Evolutionary conservation across 2,797 vertebrate genomes (phyloP), one percentile per base, ranked within the genome.

Genomic region (Hapalemur alaotrensis): DNA sequence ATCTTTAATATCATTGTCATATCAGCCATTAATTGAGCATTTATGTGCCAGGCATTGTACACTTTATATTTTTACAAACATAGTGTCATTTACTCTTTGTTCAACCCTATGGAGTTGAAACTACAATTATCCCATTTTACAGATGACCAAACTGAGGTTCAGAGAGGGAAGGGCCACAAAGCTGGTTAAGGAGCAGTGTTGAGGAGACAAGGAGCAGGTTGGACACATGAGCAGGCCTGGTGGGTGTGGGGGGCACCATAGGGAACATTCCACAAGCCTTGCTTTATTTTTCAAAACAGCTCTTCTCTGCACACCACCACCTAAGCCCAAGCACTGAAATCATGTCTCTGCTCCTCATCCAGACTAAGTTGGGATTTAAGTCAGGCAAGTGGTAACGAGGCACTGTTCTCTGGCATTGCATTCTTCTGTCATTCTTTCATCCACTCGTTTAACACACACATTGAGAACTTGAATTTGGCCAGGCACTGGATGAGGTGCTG

Each of bases 71-170:
- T 83, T 94, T 43, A 67, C 75, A 91, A 91, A 35, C 11, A 32
- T 35, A 30, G 78, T 78, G 30, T 57, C 38, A 63, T 23, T 10
- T 69, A 50, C 23, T 57, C 13, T 28, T 84, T 4, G 13, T 20
- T 61, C 67, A 32, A 17, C 22, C 14, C 38, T 65, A 20, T n/a
- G 52, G 65, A 63, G 46, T 10, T 38, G 41, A 65, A 76, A 5
- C 76, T 72, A 41, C 41, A 4, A 43, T 12, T 46, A 20, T 41
- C 50, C 52, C 61, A 65, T 84, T 92, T 93, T 76, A 82, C 67
- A 69, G 54, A 61, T 52, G 28, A 82, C 54, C 25, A 94, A 65
- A 54, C 65, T 48, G 48, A 96, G 88, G 73, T 63, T 80, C 48
- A 63, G 35, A 63, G 50, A 87, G n/a, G 9, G 15, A 65, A 32